Evolutionary conservation across 1,140 invertebrate species (phyloP).

Genomic region (Pissodes strobi): DNA sequence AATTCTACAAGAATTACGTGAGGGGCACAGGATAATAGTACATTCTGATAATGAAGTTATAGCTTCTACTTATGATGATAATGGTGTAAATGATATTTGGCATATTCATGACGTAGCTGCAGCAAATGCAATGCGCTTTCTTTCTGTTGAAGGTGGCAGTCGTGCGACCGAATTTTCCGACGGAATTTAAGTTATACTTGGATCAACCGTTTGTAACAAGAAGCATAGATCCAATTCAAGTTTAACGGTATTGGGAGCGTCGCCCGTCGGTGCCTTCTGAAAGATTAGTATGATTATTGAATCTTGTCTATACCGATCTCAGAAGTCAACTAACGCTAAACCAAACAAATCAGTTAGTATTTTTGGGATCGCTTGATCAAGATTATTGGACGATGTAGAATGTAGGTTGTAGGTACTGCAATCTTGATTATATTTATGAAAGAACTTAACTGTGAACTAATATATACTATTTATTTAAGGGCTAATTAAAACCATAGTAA

Average conservation of each 20-base stretch:
- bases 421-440: too few relatives aligned
- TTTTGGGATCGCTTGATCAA: background rate
- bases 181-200: constrained; percentile 9
- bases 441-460: too few relatives aligned
- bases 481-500: too few relatives aligned
- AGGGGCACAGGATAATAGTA: background rate
- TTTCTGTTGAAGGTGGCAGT: background rate
- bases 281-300: background rate
- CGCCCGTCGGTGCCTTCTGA: constrained; percentile 8
- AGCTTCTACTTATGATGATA: background rate
- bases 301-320: background rate
- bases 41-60: background rate
- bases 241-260: constrained; percentile 12
- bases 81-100: background rate
- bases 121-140: constrained; percentile 3
- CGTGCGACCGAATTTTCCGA: background rate
- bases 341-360: constrained; percentile 1
- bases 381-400: constrained; percentile 2
- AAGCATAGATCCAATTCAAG: background rate
- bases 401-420: too few relatives aligned
- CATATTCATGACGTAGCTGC: background rate
- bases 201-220: background rate
- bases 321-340: constrained; percentile 6
- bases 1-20: background rate
- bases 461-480: too few relatives aligned